These are phyloP conservation scores for Pogonomyrmex californicus DNA, from an alignment of 1,140 invertebrate genomes.

Conservation along the genomic window DNA sequence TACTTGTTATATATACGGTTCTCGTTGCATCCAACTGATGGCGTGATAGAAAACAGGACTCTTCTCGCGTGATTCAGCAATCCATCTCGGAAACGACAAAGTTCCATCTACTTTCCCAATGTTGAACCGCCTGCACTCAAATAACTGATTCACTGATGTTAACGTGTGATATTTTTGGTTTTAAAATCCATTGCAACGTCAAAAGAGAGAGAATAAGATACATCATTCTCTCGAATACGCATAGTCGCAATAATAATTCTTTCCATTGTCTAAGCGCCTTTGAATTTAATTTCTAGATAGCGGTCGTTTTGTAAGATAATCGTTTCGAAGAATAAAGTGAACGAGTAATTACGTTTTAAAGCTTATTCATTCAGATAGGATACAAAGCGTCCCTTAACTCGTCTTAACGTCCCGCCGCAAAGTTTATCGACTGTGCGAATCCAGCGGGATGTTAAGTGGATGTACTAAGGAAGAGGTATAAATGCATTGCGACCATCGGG, in stretches of 20 bases:
- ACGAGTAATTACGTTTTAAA: slow-evolving; percentile 42
- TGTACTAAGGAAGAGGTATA: neutral
- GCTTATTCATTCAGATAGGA: slow-evolving; percentile 19
- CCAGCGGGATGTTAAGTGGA: neutral
- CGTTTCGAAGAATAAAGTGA: slow-evolving; percentile 38
- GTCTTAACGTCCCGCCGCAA: slow-evolving; percentile 14
- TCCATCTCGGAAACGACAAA: neutral
- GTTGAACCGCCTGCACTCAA: neutral
- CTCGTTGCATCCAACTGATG: neutral
- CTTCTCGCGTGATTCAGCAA: neutral
- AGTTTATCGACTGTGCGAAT: slow-evolving; percentile 44
- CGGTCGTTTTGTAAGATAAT: neutral
- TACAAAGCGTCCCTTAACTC: slow-evolving; percentile 25
- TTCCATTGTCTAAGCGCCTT: neutral
- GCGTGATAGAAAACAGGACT: slow-evolving; percentile 9
- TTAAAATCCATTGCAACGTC: neutral
- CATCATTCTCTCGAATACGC: neutral
- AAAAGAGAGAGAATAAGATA: neutral
- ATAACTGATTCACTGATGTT: neutral
- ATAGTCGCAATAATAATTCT: neutral
- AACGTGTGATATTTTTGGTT: neutral
- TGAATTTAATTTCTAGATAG: neutral
- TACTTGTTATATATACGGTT: neutral
- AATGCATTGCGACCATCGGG: neutral
- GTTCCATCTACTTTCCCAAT: neutral